Evolutionary conservation across 1,140 invertebrate species (phyloP).

Genomic region (Ips nitidus): DNA sequence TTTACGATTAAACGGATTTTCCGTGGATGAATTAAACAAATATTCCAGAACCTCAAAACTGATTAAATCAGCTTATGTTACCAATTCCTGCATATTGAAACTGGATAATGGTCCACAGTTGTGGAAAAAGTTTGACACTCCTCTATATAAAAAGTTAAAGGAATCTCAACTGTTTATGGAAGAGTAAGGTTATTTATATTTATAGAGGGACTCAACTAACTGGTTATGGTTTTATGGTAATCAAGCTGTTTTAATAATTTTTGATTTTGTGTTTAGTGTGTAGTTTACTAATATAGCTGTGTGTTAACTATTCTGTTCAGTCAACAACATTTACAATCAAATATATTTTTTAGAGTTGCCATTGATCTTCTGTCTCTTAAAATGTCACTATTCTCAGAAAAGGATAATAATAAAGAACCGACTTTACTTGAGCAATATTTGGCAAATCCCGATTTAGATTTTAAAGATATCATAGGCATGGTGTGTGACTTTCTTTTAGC

Average conservation of each 20-base stretch:
- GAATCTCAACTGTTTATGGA: constrained; percentile 74
- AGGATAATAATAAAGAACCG: constrained; percentile 39
- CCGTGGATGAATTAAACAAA: constrained; percentile 57
- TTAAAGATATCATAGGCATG: constrained; percentile 78
- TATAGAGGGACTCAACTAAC: constrained; percentile 1
- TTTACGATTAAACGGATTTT: constrained; percentile 65
- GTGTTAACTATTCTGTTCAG: too few relatives aligned
- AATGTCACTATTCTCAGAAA: constrained; percentile 54
- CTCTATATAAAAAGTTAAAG: constrained; percentile 69
- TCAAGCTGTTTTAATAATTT: too few relatives aligned
- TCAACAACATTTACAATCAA: too few relatives aligned
- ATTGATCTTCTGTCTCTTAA: constrained; percentile 67
- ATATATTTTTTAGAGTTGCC: constrained; percentile 60
- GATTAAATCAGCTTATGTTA: constrained; percentile 69
- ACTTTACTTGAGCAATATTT: constrained; percentile 69
- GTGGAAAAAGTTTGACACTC: constrained; percentile 73
- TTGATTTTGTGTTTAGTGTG: too few relatives aligned
- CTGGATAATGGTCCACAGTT: constrained; percentile 75
- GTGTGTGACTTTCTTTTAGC: constrained; percentile 81
- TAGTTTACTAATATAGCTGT: too few relatives aligned
- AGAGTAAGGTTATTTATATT: constrained; percentile 58
- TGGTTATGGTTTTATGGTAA: not conserved
- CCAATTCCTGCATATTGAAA: constrained; percentile 70
- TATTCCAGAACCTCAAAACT: constrained; percentile 67
- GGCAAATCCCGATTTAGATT: constrained; percentile 64